A percentile compares a stretch with the other conserved stretches of the same genome.
phyloP scores from a whole-genome alignment of 2,888 invertebrate species.

The Andrena dorsata region DNA sequence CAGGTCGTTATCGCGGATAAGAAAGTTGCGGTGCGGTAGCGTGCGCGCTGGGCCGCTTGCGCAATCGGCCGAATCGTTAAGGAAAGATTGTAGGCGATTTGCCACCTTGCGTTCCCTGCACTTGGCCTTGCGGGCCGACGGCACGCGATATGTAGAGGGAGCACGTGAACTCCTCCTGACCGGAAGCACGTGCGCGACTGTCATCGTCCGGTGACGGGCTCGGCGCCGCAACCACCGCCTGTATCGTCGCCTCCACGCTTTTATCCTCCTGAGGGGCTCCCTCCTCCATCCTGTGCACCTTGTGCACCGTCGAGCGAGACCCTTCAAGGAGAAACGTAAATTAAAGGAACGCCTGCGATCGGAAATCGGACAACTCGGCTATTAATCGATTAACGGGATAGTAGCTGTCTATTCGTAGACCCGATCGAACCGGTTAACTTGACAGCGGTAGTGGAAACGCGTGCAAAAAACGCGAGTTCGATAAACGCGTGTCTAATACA shows the following conservation, averaged over 20 bases:
- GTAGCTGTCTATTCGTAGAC: background rate
- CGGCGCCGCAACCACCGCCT: slow-evolving; percentile 8
- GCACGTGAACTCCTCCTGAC: slow-evolving; percentile 72
- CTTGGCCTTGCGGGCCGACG: slow-evolving; percentile 68
- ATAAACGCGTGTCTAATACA: too few relatives aligned
- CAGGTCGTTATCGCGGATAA: background rate
- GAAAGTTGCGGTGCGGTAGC: background rate
- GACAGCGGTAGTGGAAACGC: too few relatives aligned
- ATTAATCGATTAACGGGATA: slow-evolving; percentile 15
- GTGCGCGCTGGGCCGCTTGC: background rate
- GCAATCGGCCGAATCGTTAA: background rate
- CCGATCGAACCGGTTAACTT: background rate
- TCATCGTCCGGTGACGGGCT: slow-evolving; percentile 19
- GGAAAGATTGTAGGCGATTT: slow-evolving; percentile 7
- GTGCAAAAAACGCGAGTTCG: too few relatives aligned
- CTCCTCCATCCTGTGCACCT: slow-evolving; percentile 72
- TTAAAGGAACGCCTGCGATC: background rate
- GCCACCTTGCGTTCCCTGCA: slow-evolving; percentile 61
- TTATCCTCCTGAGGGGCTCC: slow-evolving; percentile 31
- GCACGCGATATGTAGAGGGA: slow-evolving; percentile 81
- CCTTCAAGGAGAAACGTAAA: slow-evolving; percentile 5
- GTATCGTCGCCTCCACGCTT: slow-evolving; percentile 20
- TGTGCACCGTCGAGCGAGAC: slow-evolving; percentile 34
- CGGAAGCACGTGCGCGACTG: slow-evolving; percentile 24
- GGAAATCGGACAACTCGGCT: background rate